A percentile compares a stretch with the other conserved stretches of the same genome.
Conservation (phyloP, 2,888 invertebrate species). For the Polia nebulosa region DNA sequence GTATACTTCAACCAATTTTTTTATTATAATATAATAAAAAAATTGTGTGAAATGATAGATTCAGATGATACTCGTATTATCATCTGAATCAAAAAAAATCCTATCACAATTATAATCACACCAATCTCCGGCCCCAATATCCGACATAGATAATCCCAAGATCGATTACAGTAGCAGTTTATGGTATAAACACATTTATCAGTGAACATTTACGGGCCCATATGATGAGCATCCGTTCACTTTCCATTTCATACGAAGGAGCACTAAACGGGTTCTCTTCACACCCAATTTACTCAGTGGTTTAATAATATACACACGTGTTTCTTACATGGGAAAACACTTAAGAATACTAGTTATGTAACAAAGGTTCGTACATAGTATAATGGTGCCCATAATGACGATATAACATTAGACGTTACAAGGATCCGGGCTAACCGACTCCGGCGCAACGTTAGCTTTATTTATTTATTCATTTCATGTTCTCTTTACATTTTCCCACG, state of each 20-base stretch:
- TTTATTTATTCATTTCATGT: slow-evolving; percentile 53
- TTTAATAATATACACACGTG: slow-evolving; percentile 79
- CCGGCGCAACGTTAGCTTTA: slow-evolving; percentile 43
- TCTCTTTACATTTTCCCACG: slow-evolving; percentile 64
- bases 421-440: slow-evolving; percentile 89
- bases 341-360: slow-evolving; percentile 69
- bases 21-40: no score
- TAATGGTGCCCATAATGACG: slow-evolving; percentile 55
- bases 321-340: slow-evolving; percentile 82
- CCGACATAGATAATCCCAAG: not conserved
- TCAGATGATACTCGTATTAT: no score
- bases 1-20: no score
- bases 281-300: slow-evolving; percentile 66
- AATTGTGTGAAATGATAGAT: no score
- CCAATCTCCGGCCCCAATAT: not conserved
- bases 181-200: slow-evolving; percentile 31
- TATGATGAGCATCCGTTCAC: slow-evolving; percentile 48
- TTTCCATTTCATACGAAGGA: slow-evolving; percentile 59
- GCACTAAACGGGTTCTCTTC: slow-evolving; percentile 62
- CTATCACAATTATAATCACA: not conserved
- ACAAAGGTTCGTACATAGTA: slow-evolving; percentile 23
- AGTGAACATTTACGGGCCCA: slow-evolving; percentile 21
- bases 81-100: not conserved
- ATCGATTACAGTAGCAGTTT: slow-evolving; percentile 36
- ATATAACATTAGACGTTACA: slow-evolving; percentile 77